Evolutionary conservation across 2,113 vertebrate genomes (phyloP).

Genomic region (Triplophysa tibetana): DNA sequence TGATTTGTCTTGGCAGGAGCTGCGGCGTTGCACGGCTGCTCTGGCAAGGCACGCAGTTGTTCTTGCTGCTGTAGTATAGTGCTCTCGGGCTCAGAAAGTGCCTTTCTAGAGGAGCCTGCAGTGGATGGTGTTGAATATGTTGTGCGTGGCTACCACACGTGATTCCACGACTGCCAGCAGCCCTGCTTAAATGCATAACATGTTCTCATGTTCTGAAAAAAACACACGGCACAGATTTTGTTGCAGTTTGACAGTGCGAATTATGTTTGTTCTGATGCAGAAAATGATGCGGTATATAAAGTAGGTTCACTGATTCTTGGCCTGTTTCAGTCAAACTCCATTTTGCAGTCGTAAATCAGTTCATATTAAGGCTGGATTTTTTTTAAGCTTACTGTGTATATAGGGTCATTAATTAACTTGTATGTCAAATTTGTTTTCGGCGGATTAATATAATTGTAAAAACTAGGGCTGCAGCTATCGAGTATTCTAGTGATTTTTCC

Average conservation of each 20-base stretch:
- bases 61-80: not conserved
- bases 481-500: no score
- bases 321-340: not conserved
- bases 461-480: no score
- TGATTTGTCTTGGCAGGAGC: constrained; percentile 25
- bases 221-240: not conserved
- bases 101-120: constrained; percentile 2
- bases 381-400: no score
- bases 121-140: not conserved
- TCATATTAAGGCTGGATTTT: not conserved
- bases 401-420: not conserved
- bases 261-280: not conserved
- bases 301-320: not conserved
- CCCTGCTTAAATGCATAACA: not conserved
- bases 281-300: not conserved
- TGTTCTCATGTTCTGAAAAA: not conserved
- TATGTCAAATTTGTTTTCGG: not conserved
- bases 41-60: not conserved
- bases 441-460: no score
- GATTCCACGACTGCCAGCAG: not conserved
- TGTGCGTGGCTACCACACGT: not conserved
- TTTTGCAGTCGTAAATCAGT: not conserved
- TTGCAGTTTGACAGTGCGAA: not conserved
- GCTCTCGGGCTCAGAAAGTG: not conserved
- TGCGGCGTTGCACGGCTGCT: constrained; percentile 15